Conservation (phyloP, 2,888 invertebrate genomes). For the Lamproptera curius region DNA sequence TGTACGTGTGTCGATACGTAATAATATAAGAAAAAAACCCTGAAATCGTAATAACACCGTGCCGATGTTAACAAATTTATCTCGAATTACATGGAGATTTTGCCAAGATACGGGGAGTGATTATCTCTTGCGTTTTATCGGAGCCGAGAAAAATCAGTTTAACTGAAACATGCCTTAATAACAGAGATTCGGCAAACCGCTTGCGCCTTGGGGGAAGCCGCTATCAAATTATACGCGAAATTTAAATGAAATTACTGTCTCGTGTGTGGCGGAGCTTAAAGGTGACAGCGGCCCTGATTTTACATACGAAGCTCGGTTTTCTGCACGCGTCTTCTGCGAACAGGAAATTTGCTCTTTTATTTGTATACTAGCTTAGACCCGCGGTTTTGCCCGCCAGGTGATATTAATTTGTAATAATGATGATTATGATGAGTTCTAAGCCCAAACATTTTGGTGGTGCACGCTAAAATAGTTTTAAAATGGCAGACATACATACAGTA, state of each 20-base stretch:
- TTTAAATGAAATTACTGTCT: slow-evolving; percentile 12
- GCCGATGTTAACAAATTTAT: slow-evolving; percentile 1
- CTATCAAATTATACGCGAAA: slow-evolving; percentile 5
- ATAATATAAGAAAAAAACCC: not conserved
- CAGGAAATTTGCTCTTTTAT: too few relatives aligned
- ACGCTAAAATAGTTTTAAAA: too few relatives aligned
- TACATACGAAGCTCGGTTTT: not conserved
- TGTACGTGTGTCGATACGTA: too few relatives aligned
- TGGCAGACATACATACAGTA: too few relatives aligned
- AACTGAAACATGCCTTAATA: slow-evolving; percentile 10
- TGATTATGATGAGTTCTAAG: too few relatives aligned
- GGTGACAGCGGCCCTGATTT: slow-evolving; percentile 8
- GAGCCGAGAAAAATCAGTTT: slow-evolving; percentile 5
- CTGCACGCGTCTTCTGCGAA: too few relatives aligned
- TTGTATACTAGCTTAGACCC: too few relatives aligned
- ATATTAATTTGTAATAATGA: too few relatives aligned
- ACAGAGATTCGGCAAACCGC: slow-evolving; percentile 1
- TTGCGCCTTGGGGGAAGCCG: not conserved
- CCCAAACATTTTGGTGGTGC: too few relatives aligned
- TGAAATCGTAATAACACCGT: slow-evolving; percentile 1
- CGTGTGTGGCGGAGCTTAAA: not conserved
- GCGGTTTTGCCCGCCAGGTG: too few relatives aligned
- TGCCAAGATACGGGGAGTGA: not conserved
- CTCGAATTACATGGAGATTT: not conserved
- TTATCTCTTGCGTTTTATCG: slow-evolving; percentile 2